Evolutionary conservation across 2,797 vertebrate genomes (phyloP), one percentile per base, ranked within the genome.

Genomic region (Pipistrellus nathusii): DNA sequence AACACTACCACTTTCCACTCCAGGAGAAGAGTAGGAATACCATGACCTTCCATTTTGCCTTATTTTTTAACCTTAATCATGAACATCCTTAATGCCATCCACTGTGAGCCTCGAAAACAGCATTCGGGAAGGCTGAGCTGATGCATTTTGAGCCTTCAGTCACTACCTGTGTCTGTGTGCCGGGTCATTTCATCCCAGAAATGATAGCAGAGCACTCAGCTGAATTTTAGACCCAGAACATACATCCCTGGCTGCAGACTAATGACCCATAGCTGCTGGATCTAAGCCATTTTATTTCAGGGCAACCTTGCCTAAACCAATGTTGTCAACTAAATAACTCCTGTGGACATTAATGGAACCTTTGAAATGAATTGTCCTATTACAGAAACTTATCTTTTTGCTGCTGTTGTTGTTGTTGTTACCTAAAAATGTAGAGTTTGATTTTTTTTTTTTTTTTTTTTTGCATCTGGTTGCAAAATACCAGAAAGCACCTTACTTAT

Each of bases 251-350:
- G 32, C 55, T 94, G 2, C 30, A 51, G 20, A 95, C 64, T 75
- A 81, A 95, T 59, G 75, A 83, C 68, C 48, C 23, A 88, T 51
- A 5, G 44, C 55, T 93, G 85, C 18, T 81, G 0, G 91, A 35
- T 69, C 51, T 86, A 83, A 66, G 18, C 51, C 76, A 35, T 91
- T 92, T 95, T 95, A 91, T 95, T 91, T 89, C 83, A 73, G 76
- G 75, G 88, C 35, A 48, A 51, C 57, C 30, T 86, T 93, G 87
- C 73, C 94, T 94, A 91, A 85, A 91, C 77, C 59, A 75, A 87
- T 94, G 85, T 32, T 94, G 83, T 92, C 96, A 94, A 66, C 94
- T 94, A 91, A 97, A 95, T 57, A 97, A 71, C 91, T 92, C 83
- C 71, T 95, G n/a, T 57, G 88, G 96, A 96, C 94, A 94, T 44